These are phyloP conservation scores for Cygnus olor DNA, from an alignment of 2,797 vertebrate genomes.

Conservation along the genomic window DNA sequence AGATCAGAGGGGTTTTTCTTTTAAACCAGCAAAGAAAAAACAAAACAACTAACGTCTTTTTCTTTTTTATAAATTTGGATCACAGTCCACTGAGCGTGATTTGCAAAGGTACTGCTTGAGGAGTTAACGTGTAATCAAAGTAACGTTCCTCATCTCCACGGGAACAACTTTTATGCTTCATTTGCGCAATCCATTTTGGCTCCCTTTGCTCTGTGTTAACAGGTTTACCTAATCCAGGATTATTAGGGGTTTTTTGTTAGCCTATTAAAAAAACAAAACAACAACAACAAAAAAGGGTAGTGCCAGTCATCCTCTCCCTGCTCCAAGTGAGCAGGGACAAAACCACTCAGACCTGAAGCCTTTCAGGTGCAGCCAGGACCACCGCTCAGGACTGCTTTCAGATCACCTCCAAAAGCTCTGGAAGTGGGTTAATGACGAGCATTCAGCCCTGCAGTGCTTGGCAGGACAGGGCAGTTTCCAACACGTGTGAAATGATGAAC, in stretches of 20 bases:
- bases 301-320: background rate
- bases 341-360: background rate
- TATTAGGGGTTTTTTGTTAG: background rate
- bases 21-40: background rate
- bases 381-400: background rate
- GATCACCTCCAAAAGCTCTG: background rate
- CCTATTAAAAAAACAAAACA: background rate
- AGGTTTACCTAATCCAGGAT: background rate
- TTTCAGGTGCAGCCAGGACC: background rate
- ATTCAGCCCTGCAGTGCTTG: background rate
- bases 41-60: too few species aligned
- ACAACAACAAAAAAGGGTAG: background rate
- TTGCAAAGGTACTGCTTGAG: background rate
- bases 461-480: conserved; percentile 18
- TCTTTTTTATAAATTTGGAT: too few species aligned
- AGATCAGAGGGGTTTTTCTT: background rate
- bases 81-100: background rate
- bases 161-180: background rate
- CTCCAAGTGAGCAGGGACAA: background rate
- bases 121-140: background rate
- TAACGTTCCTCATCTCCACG: background rate
- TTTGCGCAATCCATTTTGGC: background rate
- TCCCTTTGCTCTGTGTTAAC: background rate
- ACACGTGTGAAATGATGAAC: background rate
- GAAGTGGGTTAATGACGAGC: background rate